Evolutionary conservation across 2,888 invertebrate species (phyloP).

Genomic region (Panorpa germanica): DNA sequence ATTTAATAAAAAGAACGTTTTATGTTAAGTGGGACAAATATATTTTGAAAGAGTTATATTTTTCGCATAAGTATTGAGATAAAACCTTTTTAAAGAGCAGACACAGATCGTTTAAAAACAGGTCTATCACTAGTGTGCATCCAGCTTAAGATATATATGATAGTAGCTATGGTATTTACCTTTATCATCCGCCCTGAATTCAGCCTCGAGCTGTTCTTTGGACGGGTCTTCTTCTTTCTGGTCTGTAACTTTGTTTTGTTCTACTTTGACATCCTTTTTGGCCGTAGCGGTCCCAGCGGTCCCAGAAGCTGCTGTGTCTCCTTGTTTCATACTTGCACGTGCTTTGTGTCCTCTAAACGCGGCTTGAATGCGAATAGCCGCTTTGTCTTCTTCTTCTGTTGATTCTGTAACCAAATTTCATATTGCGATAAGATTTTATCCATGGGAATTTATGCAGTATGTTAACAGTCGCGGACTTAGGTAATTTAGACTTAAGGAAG

Average conservation of each 20-base stretch:
- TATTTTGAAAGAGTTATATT: too few species aligned
- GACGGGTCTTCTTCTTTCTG: conserved; percentile 38
- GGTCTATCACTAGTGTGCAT: conserved; percentile 2
- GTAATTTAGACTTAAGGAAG: too few species aligned
- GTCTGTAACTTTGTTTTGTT: conserved; percentile 15
- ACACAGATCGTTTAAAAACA: too few species aligned
- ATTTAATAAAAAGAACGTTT: too few species aligned
- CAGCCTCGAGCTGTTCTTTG: conserved; percentile 53
- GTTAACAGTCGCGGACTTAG: too few species aligned
- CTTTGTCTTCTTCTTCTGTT: conserved; percentile 34
- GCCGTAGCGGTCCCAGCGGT: conserved; percentile 10
- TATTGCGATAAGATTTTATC: too few species aligned
- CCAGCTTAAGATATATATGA: neutral
- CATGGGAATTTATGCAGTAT: too few species aligned
- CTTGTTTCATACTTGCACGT: conserved; percentile 55
- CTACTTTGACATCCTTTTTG: conserved; percentile 13
- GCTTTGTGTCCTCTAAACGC: conserved; percentile 69
- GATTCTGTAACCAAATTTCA: too few species aligned
- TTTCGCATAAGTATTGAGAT: too few species aligned
- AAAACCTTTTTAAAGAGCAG: too few species aligned
- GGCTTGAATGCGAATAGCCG: conserved; percentile 79
- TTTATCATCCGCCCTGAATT: conserved; percentile 63
- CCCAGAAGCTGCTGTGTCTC: conserved; percentile 23
- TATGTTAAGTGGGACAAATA: too few species aligned
- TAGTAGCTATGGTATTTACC: conserved; percentile 28